Base-by-base conservation (phyloP, 1,140 invertebrate genomes). In the Anoplophora glabripennis region DNA sequence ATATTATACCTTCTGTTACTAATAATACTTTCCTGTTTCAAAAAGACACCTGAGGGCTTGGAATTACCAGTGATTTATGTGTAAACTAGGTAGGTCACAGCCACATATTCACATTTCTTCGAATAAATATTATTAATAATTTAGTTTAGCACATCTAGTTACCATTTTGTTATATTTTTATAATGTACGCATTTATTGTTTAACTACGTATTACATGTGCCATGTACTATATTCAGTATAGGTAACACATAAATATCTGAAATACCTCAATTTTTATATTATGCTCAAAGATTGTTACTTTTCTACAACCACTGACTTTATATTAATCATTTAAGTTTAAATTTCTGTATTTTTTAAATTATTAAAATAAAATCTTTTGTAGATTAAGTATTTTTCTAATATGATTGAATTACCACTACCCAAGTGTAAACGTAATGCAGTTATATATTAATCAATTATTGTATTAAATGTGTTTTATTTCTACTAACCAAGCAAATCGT, bases 211-310 rank as follows among this genome's bases (percentile, higher is more conserved):
- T 34, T 49, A 49, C 47, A 49, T 34, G 47, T 49, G 47, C 47
- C 47, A 49, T 49, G 47, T 49, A 49, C 47, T 49, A 49, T 49
- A 49, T 49, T 49, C 47, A 49, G 47, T 49, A 49, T 49, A 49
- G 47, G 47, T 49, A 35, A 34, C 33, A 33, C 11, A 35, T 49
- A 46, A 46, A 17, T 46, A 49, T 49, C 47, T 49, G 21, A 49
- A 49, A 49, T 49, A 49, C 47, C 47, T 49, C 47, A 49, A 49
- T 49, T 49, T 49, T 49, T 49, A 49, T 49, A 49, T 28, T 49
- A 15, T 49, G 47, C 47, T 49, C 47, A 49, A 46, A 49, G 18
- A 49, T 49, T 49, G 47, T 49, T 49, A 49, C 47, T 35, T 49
- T 49, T 49, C 47, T 49, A 49, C 44, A 46, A 46, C 15, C 28